Conservation (phyloP, 2,888 invertebrate species). For the Tricholauxania praeusta region DNA sequence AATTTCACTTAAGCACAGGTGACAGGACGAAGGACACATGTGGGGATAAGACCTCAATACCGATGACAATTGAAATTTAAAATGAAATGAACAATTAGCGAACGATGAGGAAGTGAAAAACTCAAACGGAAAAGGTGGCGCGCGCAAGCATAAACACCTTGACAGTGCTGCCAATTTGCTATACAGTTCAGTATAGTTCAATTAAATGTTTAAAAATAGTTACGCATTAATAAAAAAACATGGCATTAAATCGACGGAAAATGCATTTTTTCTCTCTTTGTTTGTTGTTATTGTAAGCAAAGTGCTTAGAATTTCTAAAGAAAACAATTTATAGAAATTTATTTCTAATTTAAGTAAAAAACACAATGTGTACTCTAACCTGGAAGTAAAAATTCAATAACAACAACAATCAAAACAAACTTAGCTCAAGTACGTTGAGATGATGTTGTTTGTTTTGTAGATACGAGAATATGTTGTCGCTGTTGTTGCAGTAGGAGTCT, state of each 20-base stretch:
- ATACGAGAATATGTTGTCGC: no score
- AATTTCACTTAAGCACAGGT: conserved; percentile 17
- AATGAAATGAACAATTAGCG: neutral
- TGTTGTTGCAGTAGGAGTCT: no score
- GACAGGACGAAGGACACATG: conserved; percentile 9
- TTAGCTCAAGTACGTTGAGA: no score
- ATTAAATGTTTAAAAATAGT: neutral
- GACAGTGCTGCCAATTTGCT: conserved; percentile 25
- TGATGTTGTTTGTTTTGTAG: no score
- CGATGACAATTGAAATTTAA: conserved; percentile 1
- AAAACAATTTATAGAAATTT: no score
- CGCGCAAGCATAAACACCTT: conserved; percentile 7
- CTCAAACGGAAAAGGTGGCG: conserved; percentile 5
- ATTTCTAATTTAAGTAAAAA: no score
- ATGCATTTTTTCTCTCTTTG: no score
- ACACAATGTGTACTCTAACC: no score
- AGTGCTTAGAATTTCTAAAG: no score
- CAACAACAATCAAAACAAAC: no score
- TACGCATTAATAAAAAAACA: neutral
- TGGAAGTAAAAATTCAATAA: no score
- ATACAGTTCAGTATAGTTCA: neutral
- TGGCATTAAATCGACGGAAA: neutral
- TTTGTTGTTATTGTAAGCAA: no score
- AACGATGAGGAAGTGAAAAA: conserved; percentile 23
- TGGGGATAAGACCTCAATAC: neutral